Evolutionary conservation across 2,113 vertebrate species (phyloP), one percentile per base, ranked within the genome.

Genomic region (Ivindomyrus marchei): DNA sequence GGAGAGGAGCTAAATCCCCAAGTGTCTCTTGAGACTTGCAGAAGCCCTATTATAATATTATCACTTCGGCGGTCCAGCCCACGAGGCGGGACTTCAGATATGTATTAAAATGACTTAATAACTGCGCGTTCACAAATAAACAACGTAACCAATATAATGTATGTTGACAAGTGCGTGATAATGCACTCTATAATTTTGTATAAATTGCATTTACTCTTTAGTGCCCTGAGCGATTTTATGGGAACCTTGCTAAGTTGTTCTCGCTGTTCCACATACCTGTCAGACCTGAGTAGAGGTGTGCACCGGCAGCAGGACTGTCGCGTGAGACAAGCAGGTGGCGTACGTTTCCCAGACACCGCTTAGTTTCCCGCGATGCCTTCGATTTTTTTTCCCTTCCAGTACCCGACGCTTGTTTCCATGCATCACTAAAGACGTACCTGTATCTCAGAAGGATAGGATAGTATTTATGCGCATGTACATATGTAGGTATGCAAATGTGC

Each of bases 1-100:
- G 91, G 90, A 56, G n/a, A 91, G 92, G 90, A 85, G 94, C 91
- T 89, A 90, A 92, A 47, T 24, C 91, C 90, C 90, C 91, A 92
- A 93, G 89, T 94, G 91, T 96, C 95, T 96, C 95, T 92, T 84
- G 94, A 95, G 95, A 95, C 94, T 92, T 92, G 92, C 91, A 74
- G 46, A 88, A 91, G 92, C 92, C 93, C 92, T 90, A 90, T 93
- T 94, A 92, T 94, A 94, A 94, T 95, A 95, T 94, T 94, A 94
- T 91, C 93, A 90, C 92, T 85, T 74, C 21, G 85, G 53, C 15
- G 91, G 93, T 93, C 93, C 93, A 93, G 92, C 93, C 95, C 94
- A 94, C 89, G 89, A 91, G 80, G 95, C 93, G 94, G 93, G 89
- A 94, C 93, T 93, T 91, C 45, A 89, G 86, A 46, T 89, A 91